Evolutionary conservation across 2,888 invertebrate genomes (phyloP), one percentile per base, ranked within the genome.

Genomic region (Lasioglossum figueresi): DNA sequence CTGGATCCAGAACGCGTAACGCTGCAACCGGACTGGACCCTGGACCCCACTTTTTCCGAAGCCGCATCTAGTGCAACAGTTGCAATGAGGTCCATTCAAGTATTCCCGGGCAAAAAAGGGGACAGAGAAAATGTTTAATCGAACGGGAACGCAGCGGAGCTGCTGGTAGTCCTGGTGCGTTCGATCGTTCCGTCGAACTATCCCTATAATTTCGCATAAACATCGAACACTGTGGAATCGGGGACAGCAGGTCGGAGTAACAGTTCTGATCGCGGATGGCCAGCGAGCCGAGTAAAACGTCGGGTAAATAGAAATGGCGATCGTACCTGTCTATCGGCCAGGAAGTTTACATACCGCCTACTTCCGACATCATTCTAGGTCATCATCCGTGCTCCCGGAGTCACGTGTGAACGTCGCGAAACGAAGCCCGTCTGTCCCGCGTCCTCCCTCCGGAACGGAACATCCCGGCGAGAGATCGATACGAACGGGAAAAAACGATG

Each of bases 381-480:
- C 68, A 70, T 59, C 78, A 37, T 63, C 52, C 43, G 82, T 63
- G 45, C n/a, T 23, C 12, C 43, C 23, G 4, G 14, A 37, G 63
- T 66, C 43, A 12, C 48, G n/a, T 66, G 76, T 45, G n/a, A 77
- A 70, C 56, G 68, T 83, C 66, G 66, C 72, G 71, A 23, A 76
- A 79, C 75, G 78, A 79, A 79, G 52, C 71, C 83, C 63, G 71
- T 59, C 31, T 34, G 34, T 56, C 59, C 37, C 74, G 56, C 34
- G 77, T 23, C 27, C 73, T n/a, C 68, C 70, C 77, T n/a, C 72
- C 71, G 63, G 75, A 72, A 79, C 83, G 72, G 72, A 79, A 84
- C 79, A 73, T 76, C 56, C 84, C 79, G 23, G n/a, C 74, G 77
- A 78, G 40, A 16, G 70, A 84, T 84, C 83, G 83, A 84, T 84